Percentiles rank a stretch among this genome's conserved stretches.
phyloP scores from a whole-genome alignment of 2,888 invertebrate species.

The Stramonita haemastoma region DNA sequence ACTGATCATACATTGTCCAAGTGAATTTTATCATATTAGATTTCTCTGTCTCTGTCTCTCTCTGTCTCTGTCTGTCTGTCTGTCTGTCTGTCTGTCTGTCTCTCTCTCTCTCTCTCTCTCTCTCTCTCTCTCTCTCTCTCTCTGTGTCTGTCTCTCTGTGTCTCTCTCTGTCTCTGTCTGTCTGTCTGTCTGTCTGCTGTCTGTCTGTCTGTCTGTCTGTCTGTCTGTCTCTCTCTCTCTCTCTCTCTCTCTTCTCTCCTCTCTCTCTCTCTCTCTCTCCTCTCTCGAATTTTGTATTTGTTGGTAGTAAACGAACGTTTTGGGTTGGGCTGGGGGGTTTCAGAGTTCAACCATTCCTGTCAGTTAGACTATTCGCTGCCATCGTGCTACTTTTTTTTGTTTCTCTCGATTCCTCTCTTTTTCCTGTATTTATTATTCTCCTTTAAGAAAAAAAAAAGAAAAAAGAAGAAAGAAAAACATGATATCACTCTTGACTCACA shows the following conservation, averaged over 20 bases:
- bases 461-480: not conserved
- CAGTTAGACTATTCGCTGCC: too few species aligned
- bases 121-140: not conserved
- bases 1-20: too few species aligned
- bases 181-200: not conserved
- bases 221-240: not conserved
- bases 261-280: conserved; percentile 17
- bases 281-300: not conserved
- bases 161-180: not conserved
- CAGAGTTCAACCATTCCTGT: too few species aligned
- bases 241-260: not conserved
- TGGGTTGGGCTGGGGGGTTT: too few species aligned
- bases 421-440: not conserved
- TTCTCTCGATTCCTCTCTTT: not conserved
- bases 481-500: not conserved
- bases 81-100: not conserved
- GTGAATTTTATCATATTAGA: too few species aligned
- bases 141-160: not conserved
- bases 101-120: not conserved
- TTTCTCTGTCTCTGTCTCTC: not conserved
- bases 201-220: not conserved
- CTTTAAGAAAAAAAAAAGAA: not conserved
- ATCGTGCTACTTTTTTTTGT: too few species aligned
- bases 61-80: not conserved
- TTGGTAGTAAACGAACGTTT: not conserved